Conservation (phyloP, 1,140 invertebrate genomes). For the Eciton burchellii region DNA sequence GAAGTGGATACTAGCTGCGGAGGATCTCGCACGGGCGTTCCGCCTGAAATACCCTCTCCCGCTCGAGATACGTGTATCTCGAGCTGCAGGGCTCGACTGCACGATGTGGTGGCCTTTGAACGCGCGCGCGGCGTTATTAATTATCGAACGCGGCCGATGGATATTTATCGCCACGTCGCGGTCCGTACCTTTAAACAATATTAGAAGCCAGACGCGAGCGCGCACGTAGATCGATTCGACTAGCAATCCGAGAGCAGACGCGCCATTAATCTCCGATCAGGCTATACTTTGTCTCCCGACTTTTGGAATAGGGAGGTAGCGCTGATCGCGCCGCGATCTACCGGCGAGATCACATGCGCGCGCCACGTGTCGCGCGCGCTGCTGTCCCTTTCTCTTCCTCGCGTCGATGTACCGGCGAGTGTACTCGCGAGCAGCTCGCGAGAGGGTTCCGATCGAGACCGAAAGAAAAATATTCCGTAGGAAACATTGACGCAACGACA, state of each 20-base stretch:
- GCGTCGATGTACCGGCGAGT: background rate
- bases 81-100: conserved; percentile 15
- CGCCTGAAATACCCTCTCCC: conserved; percentile 44
- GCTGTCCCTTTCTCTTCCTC: background rate
- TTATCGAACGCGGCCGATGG: conserved; percentile 53
- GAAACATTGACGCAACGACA: no score
- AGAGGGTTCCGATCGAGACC: background rate
- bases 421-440: background rate
- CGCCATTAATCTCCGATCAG: conserved; percentile 31
- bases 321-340: background rate
- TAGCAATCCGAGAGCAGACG: conserved; percentile 23
- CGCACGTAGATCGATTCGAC: conserved; percentile 39
- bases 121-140: conserved; percentile 49
- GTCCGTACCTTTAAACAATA: conserved; percentile 55
- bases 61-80: conserved; percentile 31
- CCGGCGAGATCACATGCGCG: conserved; percentile 1
- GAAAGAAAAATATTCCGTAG: background rate
- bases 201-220: conserved; percentile 44
- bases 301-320: conserved; percentile 26
- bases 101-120: conserved; percentile 37
- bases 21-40: conserved; percentile 66
- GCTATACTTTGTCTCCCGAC: conserved; percentile 36
- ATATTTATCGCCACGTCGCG: conserved; percentile 48
- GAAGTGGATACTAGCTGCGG: conserved; percentile 58
- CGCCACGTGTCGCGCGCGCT: background rate